Conservation (phyloP, 2,113 vertebrate genomes). For the Heterocephalus glaber region DNA sequence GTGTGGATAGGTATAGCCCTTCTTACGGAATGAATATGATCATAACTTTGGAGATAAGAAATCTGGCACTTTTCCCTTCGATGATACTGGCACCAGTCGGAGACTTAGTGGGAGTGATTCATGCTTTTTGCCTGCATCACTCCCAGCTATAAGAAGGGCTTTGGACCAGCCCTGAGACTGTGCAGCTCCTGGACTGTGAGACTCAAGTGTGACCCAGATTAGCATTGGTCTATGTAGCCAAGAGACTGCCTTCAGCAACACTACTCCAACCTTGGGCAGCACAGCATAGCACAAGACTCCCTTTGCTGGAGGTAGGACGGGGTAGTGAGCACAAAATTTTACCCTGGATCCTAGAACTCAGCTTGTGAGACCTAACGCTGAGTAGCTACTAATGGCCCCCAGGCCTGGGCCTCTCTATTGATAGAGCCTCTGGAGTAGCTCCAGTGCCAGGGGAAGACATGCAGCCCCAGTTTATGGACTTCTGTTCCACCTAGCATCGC, state of each 20-base stretch:
- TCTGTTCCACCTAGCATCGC: background rate
- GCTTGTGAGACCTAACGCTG: background rate
- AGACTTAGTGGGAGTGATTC: background rate
- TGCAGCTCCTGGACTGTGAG: background rate
- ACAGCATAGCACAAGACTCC: background rate
- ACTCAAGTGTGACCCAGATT: background rate
- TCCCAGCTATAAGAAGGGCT: background rate
- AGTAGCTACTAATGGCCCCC: too few relatives aligned
- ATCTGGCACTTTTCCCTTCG: background rate
- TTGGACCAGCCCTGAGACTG: background rate
- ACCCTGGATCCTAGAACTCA: background rate
- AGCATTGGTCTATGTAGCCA: background rate
- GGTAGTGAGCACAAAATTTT: background rate
- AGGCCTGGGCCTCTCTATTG: background rate
- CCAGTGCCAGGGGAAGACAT: background rate
- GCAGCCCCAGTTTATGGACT: background rate
- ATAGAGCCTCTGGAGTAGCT: background rate
- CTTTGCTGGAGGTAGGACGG: background rate
- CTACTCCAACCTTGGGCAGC: background rate
- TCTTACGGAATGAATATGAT: background rate
- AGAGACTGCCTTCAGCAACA: background rate
- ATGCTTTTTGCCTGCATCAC: background rate
- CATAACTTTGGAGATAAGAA: background rate
- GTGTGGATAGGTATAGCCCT: background rate
- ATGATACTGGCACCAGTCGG: background rate